These are phyloP conservation scores for Sciaenops ocellatus DNA, from an alignment of 2,797 vertebrate species.

Conservation along the genomic window DNA sequence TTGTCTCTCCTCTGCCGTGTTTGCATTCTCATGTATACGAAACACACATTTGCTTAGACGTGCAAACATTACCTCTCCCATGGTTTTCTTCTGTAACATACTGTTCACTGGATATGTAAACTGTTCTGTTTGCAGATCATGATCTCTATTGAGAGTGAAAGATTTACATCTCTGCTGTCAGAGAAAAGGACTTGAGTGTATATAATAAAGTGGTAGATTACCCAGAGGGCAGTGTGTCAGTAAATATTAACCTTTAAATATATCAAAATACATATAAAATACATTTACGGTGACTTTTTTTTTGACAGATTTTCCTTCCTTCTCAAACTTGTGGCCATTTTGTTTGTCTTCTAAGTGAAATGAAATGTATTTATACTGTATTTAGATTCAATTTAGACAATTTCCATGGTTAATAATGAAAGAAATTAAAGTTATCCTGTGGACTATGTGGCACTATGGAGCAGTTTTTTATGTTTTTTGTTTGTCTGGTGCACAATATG, in stretches of 20 bases:
- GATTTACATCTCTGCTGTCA: not conserved
- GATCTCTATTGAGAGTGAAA: not conserved
- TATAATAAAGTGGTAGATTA: not conserved
- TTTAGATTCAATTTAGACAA: not conserved
- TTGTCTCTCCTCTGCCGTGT: conserved; percentile 37
- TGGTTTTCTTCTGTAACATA: not conserved
- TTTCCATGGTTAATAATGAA: not conserved
- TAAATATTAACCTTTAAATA: not conserved
- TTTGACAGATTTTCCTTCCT: not conserved
- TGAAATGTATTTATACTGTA: not conserved
- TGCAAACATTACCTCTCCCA: conserved; percentile 29
- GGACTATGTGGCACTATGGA: not conserved
- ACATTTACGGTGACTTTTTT: not conserved
- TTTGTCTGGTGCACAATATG: not conserved
- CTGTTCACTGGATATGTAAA: not conserved
- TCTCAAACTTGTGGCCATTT: too few relatives aligned
- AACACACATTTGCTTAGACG: conserved; percentile 48
- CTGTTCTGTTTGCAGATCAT: not conserved
- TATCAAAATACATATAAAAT: not conserved
- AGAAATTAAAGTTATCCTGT: not conserved
- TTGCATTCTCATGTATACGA: conserved; percentile 51
- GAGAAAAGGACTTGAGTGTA: not conserved
- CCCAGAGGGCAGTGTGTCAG: not conserved
- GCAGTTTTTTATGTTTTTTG: not conserved
- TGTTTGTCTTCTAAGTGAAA: not conserved